These are phyloP conservation scores for Anomalospiza imberbis DNA, from an alignment of 2,797 vertebrate genomes.

Conservation along the genomic window DNA sequence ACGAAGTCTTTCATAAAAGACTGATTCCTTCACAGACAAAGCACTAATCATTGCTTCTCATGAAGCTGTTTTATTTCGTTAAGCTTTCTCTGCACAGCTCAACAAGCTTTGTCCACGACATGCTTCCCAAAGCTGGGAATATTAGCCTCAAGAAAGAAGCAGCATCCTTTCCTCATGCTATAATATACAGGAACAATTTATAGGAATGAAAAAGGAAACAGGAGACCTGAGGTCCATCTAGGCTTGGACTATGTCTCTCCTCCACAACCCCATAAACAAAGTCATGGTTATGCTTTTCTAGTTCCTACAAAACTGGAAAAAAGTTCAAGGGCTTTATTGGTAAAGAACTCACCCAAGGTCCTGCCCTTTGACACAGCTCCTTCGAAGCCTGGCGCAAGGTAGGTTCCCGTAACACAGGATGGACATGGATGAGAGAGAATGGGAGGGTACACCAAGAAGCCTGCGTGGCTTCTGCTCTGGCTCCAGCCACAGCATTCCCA, in stretches of 20 bases:
- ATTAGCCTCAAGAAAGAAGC: neutral
- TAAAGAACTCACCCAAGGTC: neutral
- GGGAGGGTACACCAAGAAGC: neutral
- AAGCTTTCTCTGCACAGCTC: neutral
- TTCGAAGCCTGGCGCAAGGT: neutral
- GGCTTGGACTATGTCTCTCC: neutral
- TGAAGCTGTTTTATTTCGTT: neutral
- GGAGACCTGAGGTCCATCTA: neutral
- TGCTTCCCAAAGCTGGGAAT: neutral
- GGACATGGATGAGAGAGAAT: neutral
- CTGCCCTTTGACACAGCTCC: neutral
- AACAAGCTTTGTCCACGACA: neutral
- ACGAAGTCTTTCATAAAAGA: neutral
- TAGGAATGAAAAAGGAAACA: neutral
- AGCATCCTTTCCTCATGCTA: neutral
- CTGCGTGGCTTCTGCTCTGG: neutral
- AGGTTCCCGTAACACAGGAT: neutral
- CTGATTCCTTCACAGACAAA: neutral
- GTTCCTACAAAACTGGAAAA: neutral
- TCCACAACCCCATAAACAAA: neutral
- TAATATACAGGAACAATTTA: neutral
- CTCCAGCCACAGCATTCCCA: neutral
- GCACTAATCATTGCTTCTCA: neutral
- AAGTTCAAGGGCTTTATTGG: neutral
- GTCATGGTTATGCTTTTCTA: neutral